Evolutionary conservation across 2,113 vertebrate genomes (phyloP).

Genomic region (Anhinga rufa): DNA sequence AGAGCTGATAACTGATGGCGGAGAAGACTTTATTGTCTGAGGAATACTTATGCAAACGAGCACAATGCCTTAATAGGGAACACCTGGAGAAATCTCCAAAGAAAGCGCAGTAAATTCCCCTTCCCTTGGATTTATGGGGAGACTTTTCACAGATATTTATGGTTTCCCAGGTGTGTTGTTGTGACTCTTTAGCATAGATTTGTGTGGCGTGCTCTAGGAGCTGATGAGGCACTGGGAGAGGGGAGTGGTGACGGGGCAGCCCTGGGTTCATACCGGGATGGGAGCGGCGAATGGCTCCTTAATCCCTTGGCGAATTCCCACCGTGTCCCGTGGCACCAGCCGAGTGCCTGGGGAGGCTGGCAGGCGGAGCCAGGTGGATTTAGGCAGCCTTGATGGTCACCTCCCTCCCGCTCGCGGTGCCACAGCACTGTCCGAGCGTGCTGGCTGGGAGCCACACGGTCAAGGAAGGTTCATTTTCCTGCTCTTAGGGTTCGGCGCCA

Average conservation of each 20-base stretch:
- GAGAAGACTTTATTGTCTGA: slow-evolving; percentile 26
- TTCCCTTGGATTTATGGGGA: slow-evolving; percentile 30
- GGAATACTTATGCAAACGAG: slow-evolving; percentile 56
- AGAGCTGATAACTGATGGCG: not conserved
- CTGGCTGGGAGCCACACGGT: not conserved
- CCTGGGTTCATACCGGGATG: not conserved
- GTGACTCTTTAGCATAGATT: slow-evolving; percentile 12
- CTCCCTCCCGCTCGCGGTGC: not conserved
- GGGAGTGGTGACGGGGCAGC: not conserved
- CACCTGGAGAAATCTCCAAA: slow-evolving; percentile 45
- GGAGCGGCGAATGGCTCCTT: not conserved
- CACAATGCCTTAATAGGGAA: slow-evolving; percentile 43
- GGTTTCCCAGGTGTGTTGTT: not conserved
- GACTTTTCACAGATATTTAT: slow-evolving; percentile 53
- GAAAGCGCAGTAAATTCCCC: slow-evolving; percentile 22
- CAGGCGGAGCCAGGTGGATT: accelerated
- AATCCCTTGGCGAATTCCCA: not conserved
- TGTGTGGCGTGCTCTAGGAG: not conserved
- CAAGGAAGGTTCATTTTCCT: not conserved
- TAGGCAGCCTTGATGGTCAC: not conserved
- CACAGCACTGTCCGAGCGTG: not conserved
- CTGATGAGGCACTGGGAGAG: not conserved
- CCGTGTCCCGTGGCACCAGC: accelerated
- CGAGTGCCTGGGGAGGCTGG: not conserved
- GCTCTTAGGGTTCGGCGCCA: not conserved